These are phyloP conservation scores for Operophtera brumata DNA, from an alignment of 2,888 invertebrate species.

Conservation along the genomic window DNA sequence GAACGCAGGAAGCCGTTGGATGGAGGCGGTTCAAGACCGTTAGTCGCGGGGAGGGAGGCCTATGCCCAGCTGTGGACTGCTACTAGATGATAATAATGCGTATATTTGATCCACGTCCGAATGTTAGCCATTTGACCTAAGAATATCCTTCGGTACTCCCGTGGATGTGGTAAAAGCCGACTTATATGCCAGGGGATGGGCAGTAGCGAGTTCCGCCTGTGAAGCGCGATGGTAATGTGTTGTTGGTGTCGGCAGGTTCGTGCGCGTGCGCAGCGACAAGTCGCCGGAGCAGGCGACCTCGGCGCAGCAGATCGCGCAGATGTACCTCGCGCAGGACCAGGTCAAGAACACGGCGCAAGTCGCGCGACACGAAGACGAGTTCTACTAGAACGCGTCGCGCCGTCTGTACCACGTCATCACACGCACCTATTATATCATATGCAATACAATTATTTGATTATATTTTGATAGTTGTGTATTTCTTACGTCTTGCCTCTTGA, in stretches of 20 bases:
- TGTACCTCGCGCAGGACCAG: conserved; percentile 96
- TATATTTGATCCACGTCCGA: too few relatives aligned
- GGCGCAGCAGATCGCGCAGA: conserved; percentile 91
- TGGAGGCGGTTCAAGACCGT: too few relatives aligned
- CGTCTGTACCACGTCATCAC: background rate
- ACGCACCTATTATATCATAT: background rate
- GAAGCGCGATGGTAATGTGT: background rate
- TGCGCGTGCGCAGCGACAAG: conserved; percentile 95
- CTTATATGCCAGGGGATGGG: too few relatives aligned
- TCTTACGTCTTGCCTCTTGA: too few relatives aligned
- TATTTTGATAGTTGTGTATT: background rate
- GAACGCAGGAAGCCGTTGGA: too few relatives aligned
- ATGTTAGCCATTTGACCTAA: too few relatives aligned
- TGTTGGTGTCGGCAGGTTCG: conserved; percentile 77
- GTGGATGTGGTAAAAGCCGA: too few relatives aligned
- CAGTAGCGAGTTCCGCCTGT: background rate
- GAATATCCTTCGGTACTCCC: too few relatives aligned
- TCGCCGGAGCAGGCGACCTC: conserved; percentile 94
- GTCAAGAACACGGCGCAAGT: conserved; percentile 68
- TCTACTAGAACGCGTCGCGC: conserved; percentile 53
- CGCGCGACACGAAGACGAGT: conserved; percentile 48
- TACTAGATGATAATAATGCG: too few relatives aligned
- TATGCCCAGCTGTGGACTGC: too few relatives aligned
- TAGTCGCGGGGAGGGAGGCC: too few relatives aligned
- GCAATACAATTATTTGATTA: background rate